Conservation (phyloP, 2,113 vertebrate genomes). For the Ascaphus truei region DNA sequence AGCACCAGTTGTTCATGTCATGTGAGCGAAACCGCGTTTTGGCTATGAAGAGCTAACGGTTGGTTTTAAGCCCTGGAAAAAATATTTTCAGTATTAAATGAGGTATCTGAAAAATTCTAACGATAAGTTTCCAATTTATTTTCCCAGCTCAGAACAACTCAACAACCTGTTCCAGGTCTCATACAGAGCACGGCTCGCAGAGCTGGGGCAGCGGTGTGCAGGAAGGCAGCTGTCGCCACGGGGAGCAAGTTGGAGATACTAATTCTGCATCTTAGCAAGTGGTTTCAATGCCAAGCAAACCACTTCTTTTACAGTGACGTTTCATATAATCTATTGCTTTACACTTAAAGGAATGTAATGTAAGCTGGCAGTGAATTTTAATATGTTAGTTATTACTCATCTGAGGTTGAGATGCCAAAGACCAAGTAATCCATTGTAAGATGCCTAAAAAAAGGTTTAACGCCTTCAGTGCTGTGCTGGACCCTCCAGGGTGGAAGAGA, state of each 20-base stretch:
- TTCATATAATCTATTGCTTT: slow-evolving; percentile 7
- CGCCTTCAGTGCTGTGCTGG: not conserved
- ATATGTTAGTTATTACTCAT: slow-evolving; percentile 34
- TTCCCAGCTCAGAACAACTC: not conserved
- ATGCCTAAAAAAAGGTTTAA: slow-evolving; percentile 11
- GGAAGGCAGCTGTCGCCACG: slow-evolving; percentile 5
- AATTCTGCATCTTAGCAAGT: not conserved
- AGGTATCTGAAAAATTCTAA: slow-evolving; percentile 12
- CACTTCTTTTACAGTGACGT: not conserved
- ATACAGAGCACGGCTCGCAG: not conserved
- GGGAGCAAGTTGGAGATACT: not conserved
- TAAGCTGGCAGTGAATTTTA: slow-evolving; percentile 23
- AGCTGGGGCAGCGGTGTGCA: not conserved
- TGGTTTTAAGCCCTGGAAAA: not conserved
- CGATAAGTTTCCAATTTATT: slow-evolving; percentile 16
- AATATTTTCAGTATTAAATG: slow-evolving; percentile 17
- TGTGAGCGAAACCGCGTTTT: not conserved
- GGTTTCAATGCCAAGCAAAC: not conserved
- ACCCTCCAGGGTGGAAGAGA: not conserved
- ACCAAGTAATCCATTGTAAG: not conserved
- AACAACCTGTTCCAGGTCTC: not conserved
- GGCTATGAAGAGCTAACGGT: not conserved
- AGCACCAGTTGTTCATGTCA: not conserved
- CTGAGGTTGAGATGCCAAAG: slow-evolving; percentile 13
- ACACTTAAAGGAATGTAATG: not conserved